Evolutionary conservation across 2,797 vertebrate species (phyloP).

Genomic region (Cirrhinus mrigala): DNA sequence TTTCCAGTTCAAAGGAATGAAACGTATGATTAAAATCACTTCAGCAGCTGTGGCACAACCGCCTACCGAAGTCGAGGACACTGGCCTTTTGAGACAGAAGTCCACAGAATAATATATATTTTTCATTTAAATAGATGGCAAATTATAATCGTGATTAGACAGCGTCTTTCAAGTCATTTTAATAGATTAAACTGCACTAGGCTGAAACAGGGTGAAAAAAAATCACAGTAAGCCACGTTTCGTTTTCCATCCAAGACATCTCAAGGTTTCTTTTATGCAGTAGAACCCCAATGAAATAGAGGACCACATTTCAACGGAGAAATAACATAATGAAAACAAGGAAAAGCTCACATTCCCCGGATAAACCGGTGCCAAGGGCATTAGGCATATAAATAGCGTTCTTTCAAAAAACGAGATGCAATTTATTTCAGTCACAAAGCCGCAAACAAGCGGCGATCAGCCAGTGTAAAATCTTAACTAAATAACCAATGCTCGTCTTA

Average conservation of each 20-base stretch:
- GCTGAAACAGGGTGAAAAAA: background rate
- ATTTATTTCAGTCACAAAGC: slow-evolving; percentile 14
- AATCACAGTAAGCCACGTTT: slow-evolving; percentile 54
- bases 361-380: background rate
- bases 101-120: background rate
- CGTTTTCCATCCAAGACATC: slow-evolving; percentile 44
- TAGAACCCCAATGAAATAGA: background rate
- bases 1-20: background rate
- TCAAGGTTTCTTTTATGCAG: slow-evolving; percentile 37
- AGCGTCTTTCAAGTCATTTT: background rate
- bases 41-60: slow-evolving; percentile 25
- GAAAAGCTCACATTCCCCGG: background rate
- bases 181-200: background rate
- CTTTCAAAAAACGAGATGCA: background rate
- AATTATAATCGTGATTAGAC: background rate
- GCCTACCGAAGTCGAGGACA: background rate
- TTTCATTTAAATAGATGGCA: background rate
- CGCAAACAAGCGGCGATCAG: slow-evolving; percentile 8
- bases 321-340: background rate
- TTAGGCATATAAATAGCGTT: background rate
- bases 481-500: slow-evolving; percentile 46
- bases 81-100: slow-evolving; percentile 5
- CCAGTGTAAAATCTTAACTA: slow-evolving; percentile 16
- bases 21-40: background rate
- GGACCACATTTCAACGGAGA: background rate